Evolutionary conservation across 2,797 vertebrate genomes (phyloP).

Genomic region (Lepilemur ruficaudatus): DNA sequence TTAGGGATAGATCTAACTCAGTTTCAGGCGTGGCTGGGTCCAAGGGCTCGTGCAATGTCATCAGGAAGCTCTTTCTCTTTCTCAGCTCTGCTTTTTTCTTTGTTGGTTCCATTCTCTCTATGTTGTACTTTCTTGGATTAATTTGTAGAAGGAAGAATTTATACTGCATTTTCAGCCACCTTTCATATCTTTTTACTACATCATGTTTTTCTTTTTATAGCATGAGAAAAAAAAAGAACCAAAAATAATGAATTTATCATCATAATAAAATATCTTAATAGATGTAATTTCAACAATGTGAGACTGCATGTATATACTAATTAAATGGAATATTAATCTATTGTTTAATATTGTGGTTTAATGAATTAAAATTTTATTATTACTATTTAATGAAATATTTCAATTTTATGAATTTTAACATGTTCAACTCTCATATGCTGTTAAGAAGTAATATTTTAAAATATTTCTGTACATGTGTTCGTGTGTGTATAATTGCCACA

Average conservation of each 20-base stretch:
- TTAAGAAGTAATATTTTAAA: not conserved
- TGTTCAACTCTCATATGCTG: not conserved
- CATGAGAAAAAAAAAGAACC: not conserved
- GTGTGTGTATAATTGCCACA: not conserved
- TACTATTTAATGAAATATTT: not conserved
- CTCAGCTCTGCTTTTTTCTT: not conserved
- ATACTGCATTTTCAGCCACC: not conserved
- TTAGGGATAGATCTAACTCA: not conserved
- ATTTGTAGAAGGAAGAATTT: not conserved
- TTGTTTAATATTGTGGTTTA: not conserved
- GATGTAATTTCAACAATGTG: not conserved
- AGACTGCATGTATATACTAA: not conserved
- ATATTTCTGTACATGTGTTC: not conserved
- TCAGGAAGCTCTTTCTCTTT: not conserved
- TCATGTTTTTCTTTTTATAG: not conserved
- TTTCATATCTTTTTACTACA: not conserved
- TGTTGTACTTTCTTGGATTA: not conserved
- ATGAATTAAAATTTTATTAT: not conserved
- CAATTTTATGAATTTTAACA: not conserved
- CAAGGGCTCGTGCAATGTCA: not conserved
- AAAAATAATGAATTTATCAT: not conserved
- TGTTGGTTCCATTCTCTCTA: not conserved
- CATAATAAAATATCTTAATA: not conserved
- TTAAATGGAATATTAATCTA: not conserved
- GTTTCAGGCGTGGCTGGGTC: not conserved